Evolutionary conservation across 1,140 invertebrate species (phyloP), one percentile per base, ranked within the genome.

Genomic region (Limonius californicus): DNA sequence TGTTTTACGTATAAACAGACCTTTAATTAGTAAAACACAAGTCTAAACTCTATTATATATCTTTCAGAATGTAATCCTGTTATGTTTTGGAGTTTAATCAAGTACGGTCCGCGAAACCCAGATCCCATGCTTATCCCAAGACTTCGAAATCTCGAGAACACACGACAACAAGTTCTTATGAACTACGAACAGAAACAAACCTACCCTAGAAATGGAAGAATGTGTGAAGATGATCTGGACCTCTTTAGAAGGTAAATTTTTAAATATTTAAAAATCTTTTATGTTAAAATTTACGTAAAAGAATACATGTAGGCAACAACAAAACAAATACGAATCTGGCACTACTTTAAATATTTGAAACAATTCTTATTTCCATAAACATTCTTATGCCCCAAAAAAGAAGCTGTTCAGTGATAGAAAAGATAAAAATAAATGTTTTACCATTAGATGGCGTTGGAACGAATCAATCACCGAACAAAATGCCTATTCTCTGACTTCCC

Each of bases 91-190:
- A 76, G 85, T 56, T 72, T 86, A 45, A 80, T 80, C 59, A 78
- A 86, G 4, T 84, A 87, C 69, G 87, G 86, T n/a, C 82, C 86
- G 0, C 74, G 84, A 61, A 78, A 83, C 61, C 85, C 86, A 1
- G 79, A 81, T 39, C 72, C 72, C 0, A 71, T 74, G 9, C 79
- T 80, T 59, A 82, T 87, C 12, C 61, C 76, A 2, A 75, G 76
- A 18, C 76, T 87, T 11, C 72, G 80, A 15, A 75, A 78, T 19
- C 71, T 88, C 4, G 74, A 70, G 2, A 77, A 81, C 59, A 74
- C 86, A 53, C 79, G 77, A 56, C 80, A 82, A 56, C 80, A 82
- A 65, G 81, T 88, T 30, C 62, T 85, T 0, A 71, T 73, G 3
- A 87, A 87, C 67, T 85, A 85, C 68, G 79, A 80, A 8, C 77